Base-by-base conservation (phyloP, 2,888 invertebrate genomes). In the Protonemura montana region DNA sequence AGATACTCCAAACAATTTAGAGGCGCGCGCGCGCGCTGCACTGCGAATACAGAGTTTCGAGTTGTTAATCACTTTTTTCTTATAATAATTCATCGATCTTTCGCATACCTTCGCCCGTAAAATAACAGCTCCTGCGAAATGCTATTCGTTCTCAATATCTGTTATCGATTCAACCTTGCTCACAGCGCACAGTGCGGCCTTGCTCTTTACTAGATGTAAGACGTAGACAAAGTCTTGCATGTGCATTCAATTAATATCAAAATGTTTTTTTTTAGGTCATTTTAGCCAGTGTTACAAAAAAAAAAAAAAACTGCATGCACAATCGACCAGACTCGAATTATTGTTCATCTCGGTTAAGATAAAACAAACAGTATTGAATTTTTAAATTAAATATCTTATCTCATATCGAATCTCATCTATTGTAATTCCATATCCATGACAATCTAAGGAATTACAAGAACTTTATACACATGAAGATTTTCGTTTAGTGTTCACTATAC, bases 51-150 rank as follows among this genome's bases (percentile, higher is more conserved):
- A 21, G 25, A 83, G 76, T 82, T 87, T 82, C 85, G 82, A 29
- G 82, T 21, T 76, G 85, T 82, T 86, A 87, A 87, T 87, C 86
- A 86, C 83, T 85, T 82, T n/a, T n/a, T n/a, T n/a, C n/a, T 85
- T 85, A 84, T 76, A 13, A 84, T 84, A 84, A 59, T 59, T 59
- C 59, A 59, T 59, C 59, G 59, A 13, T 59, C 59, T 59, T 59
- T 59, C 59, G 59, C 7, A 59, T 59, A 59, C 59, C 59, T 59
- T 76, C 0, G 76, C 76, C 29, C 84, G 42, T 84, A 42, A 84
- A 76, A n/a, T n/a, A n/a, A 76, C 10, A 30, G 81, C 81, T 81
- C 81, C 81, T 81, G 81, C 5, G 30, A 10, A 6, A 30, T 81
- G 30, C 81, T 81, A 30, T 6, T 13, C 7, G 30, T 81, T 81